Evolutionary conservation across 2,113 vertebrate genomes (phyloP).

Genomic region (Todiramphus chloris): DNA sequence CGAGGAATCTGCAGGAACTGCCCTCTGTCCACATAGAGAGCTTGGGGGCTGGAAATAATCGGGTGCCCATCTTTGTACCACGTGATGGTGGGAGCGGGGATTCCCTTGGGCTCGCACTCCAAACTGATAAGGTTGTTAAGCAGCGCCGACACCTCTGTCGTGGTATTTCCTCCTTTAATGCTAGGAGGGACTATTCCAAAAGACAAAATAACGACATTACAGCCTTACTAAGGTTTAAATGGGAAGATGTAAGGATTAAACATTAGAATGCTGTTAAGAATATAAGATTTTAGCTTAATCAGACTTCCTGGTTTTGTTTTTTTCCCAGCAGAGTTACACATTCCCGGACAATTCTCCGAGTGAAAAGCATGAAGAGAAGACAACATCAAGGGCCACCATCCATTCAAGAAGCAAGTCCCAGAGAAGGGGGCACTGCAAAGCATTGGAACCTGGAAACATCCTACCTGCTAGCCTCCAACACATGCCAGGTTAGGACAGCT

Average conservation of each 20-base stretch:
- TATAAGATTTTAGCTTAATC: neutral
- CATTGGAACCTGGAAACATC: neutral
- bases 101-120: conserved; percentile 90
- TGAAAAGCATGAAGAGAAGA: neutral
- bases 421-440: neutral
- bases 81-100: conserved; percentile 86
- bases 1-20: conserved; percentile 87
- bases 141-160: conserved; percentile 80
- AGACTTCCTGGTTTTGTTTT: neutral
- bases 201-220: neutral
- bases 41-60: conserved; percentile 79
- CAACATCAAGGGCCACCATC: neutral
- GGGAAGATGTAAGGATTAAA: neutral
- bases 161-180: conserved; percentile 90
- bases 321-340: neutral
- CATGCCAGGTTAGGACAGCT: neutral
- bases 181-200: conserved; percentile 85
- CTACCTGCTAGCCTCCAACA: neutral
- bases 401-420: neutral
- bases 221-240: neutral
- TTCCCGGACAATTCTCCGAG: neutral
- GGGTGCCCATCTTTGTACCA: conserved; percentile 86
- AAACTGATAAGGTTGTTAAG: conserved; percentile 81
- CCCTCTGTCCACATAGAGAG: conserved; percentile 85
- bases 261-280: neutral